These are phyloP conservation scores for Silurus aristotelis DNA, from an alignment of 2,797 vertebrate species.

Conservation along the genomic window DNA sequence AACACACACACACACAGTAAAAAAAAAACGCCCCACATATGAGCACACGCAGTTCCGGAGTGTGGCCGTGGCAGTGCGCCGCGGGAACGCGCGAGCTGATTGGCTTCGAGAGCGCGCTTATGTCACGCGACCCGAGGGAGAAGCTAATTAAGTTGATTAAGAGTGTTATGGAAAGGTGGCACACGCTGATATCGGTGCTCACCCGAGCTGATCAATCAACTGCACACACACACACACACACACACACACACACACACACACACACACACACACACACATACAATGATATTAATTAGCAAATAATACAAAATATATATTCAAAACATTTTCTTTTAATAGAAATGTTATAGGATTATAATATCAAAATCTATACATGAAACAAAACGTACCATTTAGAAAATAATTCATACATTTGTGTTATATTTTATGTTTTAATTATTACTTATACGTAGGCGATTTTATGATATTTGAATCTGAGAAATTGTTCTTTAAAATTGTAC, in stretches of 20 bases:
- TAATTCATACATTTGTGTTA: background rate
- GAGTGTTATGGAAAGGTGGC: conserved; percentile 63
- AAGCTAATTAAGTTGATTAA: conserved; percentile 73
- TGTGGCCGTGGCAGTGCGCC: conserved; percentile 61
- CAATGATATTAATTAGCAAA: too few species aligned
- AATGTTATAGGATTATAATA: background rate
- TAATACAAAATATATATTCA: background rate
- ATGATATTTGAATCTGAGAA: too few species aligned
- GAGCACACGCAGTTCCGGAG: conserved; percentile 63
- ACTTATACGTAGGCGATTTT: too few species aligned
- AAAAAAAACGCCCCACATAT: conserved; percentile 61
- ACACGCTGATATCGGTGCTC: conserved; percentile 15
- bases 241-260: too few species aligned
- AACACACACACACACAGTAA: too few species aligned
- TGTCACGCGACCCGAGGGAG: conserved; percentile 72
- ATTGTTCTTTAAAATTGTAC: too few species aligned
- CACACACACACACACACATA: too few species aligned
- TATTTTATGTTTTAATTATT: too few species aligned
- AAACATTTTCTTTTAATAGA: background rate
- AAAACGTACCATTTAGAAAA: background rate
- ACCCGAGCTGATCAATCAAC: background rate
- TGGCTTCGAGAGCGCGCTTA: conserved; percentile 69
- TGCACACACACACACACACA: background rate
- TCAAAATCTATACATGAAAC: background rate
- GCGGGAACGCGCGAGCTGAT: conserved; percentile 68